Evolutionary conservation across 1,140 invertebrate genomes (phyloP).

Genomic region (Dendroctonus valens): DNA sequence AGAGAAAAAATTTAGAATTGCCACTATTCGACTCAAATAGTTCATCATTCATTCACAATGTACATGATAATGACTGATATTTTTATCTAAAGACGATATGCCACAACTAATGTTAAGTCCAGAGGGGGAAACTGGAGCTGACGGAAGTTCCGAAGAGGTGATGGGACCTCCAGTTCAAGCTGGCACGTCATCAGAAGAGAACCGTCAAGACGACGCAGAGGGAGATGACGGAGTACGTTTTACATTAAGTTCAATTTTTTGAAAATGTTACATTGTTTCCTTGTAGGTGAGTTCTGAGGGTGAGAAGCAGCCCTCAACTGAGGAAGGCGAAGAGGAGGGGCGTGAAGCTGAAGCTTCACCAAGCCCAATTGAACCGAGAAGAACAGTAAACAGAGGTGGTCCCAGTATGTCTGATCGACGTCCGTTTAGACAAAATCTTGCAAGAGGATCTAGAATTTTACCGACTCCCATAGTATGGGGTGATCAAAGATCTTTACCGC

Average conservation of each 20-base stretch:
- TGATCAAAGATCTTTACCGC: constrained; percentile 28
- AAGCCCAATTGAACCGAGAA: constrained; percentile 54
- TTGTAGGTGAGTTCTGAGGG: constrained; percentile 58
- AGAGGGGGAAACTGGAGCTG: constrained; percentile 41
- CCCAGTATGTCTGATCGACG: constrained; percentile 34
- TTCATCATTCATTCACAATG: no score
- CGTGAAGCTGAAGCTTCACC: constrained; percentile 69
- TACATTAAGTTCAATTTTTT: not conserved
- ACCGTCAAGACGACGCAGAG: constrained; percentile 39
- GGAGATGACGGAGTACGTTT: constrained; percentile 44
- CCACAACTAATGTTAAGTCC: constrained; percentile 32
- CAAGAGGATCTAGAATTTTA: constrained; percentile 23
- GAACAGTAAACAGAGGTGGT: constrained; percentile 38
- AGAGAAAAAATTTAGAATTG: no score
- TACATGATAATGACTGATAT: no score
- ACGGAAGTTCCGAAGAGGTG: constrained; percentile 44
- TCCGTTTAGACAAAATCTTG: constrained; percentile 25
- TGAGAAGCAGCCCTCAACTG: constrained; percentile 56
- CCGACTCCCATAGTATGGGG: constrained; percentile 40
- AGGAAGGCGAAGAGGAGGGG: constrained; percentile 63
- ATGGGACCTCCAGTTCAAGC: constrained; percentile 45
- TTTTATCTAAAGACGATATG: constrained; percentile 19
- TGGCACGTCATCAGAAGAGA: constrained; percentile 44
- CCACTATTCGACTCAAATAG: no score
- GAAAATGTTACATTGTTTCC: constrained; percentile 4